These are phyloP conservation scores for Plotosus lineatus DNA, from an alignment of 2,113 vertebrate species.

Conservation along the genomic window DNA sequence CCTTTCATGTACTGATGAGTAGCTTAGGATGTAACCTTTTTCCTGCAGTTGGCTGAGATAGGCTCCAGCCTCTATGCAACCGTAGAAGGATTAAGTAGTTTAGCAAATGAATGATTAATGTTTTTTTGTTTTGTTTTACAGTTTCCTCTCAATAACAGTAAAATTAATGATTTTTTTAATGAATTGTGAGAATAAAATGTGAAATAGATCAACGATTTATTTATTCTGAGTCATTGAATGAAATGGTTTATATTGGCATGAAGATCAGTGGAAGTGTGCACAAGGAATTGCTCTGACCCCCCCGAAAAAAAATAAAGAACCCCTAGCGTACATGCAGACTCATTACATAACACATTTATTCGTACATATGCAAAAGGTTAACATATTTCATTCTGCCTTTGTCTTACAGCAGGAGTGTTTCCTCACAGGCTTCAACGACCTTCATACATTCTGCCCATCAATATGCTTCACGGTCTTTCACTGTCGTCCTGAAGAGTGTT, in stretches of 20 bases:
- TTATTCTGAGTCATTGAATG: background rate
- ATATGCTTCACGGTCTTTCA: conserved; percentile 60
- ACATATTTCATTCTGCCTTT: conserved; percentile 66
- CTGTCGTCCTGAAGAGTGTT: conserved; percentile 63
- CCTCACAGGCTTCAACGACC: background rate
- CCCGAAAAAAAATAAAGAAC: too few relatives aligned
- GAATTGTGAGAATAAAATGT: background rate
- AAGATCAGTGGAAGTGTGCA: background rate
- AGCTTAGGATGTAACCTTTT: too few relatives aligned
- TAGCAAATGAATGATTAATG: too few relatives aligned
- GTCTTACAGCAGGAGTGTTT: conserved; percentile 66
- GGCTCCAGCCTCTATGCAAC: too few relatives aligned
- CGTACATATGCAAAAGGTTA: conserved; percentile 54
- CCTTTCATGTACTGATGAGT: too few relatives aligned
- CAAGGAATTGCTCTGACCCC: background rate
- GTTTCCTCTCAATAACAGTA: conserved; percentile 10
- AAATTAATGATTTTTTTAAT: conserved; percentile 17
- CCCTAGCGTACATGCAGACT: background rate
- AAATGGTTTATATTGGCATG: background rate
- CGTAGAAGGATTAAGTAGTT: too few relatives aligned
- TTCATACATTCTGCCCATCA: conserved; percentile 64
- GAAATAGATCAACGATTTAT: background rate
- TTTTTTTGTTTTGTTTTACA: too few relatives aligned
- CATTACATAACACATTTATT: background rate
- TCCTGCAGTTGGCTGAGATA: too few relatives aligned